Conservation (phyloP, 2,113 vertebrate species). For the Tauraco erythrolophus region DNA sequence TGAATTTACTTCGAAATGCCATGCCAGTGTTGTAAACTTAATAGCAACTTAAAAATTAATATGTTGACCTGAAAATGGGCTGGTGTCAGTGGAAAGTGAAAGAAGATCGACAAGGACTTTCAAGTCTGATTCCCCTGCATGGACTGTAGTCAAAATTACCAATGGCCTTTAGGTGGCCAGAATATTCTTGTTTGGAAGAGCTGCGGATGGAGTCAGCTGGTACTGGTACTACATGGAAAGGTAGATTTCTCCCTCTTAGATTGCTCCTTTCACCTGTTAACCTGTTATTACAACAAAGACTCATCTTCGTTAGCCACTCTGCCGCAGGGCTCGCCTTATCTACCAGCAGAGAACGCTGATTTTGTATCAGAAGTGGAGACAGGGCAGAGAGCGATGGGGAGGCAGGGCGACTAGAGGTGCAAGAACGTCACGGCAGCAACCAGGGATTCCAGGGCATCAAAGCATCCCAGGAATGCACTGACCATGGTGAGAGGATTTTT, state of each 20-base stretch:
- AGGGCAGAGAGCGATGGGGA: background rate
- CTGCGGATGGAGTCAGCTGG: background rate
- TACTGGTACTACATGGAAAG: background rate
- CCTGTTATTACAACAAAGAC: background rate
- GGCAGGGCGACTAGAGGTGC: background rate
- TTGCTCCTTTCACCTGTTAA: background rate
- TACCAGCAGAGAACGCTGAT: background rate
- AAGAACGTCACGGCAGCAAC: background rate
- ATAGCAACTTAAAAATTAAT: background rate
- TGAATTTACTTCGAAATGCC: background rate
- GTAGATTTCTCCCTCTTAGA: background rate
- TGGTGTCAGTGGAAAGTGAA: background rate
- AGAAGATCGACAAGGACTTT: background rate
- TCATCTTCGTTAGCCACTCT: background rate
- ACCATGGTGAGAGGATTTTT: background rate
- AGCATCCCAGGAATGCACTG: background rate
- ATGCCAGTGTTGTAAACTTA: background rate
- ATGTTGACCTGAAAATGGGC: background rate
- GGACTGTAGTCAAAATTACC: background rate
- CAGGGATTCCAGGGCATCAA: background rate
- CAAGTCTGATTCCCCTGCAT: background rate
- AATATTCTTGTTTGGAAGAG: background rate
- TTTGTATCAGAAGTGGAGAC: background rate
- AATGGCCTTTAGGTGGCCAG: background rate
- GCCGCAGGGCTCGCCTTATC: background rate